Base-by-base conservation (phyloP, 2,113 vertebrate genomes). In the Phylloscopus trochiloides region DNA sequence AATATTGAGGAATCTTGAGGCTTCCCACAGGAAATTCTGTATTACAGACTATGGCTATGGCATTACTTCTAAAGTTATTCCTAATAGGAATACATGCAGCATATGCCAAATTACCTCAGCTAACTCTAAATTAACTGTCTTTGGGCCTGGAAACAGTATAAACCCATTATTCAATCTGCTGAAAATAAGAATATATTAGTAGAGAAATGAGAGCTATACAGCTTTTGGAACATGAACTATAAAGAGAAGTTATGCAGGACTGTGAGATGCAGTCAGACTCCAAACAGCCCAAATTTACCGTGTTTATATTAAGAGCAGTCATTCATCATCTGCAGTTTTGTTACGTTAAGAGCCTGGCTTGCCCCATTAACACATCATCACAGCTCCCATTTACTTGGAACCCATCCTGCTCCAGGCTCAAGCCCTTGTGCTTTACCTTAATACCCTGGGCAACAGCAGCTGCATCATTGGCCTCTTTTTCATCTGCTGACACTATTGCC, bases 381-480 rank as follows among this genome's bases (percentile, higher is more conserved):
- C 48, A 91, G 65, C 54, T 78, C 57, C 34, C 67, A 61, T 67
- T 61, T 38, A 1, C 32, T 73, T 13, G 42, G 50, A 73, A 16
- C 31, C n/a, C 40, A 17, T 6, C 22, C 0, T 1, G 20, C 55
- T 73, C 10, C 81, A 58, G 58, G 58, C 45, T 47, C 42, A 28
- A 48, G 16, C 24, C 63, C 47, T 50, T 11, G 25, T 17, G 63
- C 42, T 3, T 16, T 97, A 99, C 99, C 98, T 99, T 99, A 86
- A 99, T 99, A 28, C 92, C 98, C 78, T 99, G 92, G 26, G 99
- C 97, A 55, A 98, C 90, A 15, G 98, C 98, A 4, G 99, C 99
- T 9, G 99, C 98, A 5, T 98, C 98, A 17, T 99, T 99, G 24
- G 99, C 99, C 54, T 99, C 98, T 58, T 98, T 97, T 57, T 99